Base-by-base conservation (phyloP, 2,113 vertebrate genomes). In the Phocoena phocoena region DNA sequence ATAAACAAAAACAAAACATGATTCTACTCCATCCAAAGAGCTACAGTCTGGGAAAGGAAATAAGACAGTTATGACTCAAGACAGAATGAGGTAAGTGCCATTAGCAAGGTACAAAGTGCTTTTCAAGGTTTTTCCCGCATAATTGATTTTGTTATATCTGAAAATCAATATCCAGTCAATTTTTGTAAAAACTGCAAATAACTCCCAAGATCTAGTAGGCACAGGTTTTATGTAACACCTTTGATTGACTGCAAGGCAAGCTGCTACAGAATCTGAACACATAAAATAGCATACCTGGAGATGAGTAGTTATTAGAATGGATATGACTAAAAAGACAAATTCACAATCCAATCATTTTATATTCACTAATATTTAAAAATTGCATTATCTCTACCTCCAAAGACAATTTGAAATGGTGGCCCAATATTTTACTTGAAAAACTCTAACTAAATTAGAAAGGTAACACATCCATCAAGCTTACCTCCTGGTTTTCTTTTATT, bases 381-480 rank as follows among this genome's bases (percentile, higher is more conserved):
- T 38, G 2, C 38, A 71, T 85, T 62, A 79, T 28, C 63, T 83
- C 41, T 87, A 25, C 23, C 41, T 79, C 41, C 67, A 85, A 92
- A 83, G 36, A 96, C 31, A 38, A 77, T 63, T 36, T 93, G 77
- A 93, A 96, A 92, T 70, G 36, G 28, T 94, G 47, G 70, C 28
- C 38, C 31, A 50, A 81, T 50, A 93, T 88, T 97, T 92, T 38
- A 92, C 58, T 44, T 93, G 36, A 86, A 95, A 91, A 93, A 71
- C 20, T 82, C 36, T 65, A 93, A 60, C 65, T 50, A 90, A 47
- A 55, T 44, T 63, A 60, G 33, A 97, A 96, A 87, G 95, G 5
- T 89, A 82, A 63, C 36, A 62, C 55, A 91, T 74, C 71, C 89
- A 81, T 84, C 88, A 92, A 44, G 71, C 68, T 67, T 71, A 90